Conservation (phyloP, 2,113 vertebrate genomes). For the Anguilla japonica region DNA sequence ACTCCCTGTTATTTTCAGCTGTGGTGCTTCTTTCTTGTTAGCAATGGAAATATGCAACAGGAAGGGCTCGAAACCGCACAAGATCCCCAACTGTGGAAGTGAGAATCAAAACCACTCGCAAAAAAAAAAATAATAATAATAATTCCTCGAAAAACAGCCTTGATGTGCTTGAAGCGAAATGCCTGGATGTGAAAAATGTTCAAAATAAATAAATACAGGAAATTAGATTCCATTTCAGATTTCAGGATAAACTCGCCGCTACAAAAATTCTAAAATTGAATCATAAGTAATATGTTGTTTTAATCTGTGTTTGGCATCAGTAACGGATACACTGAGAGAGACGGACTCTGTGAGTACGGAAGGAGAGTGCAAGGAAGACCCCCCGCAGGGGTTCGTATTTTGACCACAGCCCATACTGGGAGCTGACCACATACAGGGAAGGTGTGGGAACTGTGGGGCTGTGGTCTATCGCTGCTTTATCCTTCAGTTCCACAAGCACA, state of each 20-base stretch:
- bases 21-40: not conserved
- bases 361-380: not conserved
- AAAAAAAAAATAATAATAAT: not conserved
- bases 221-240: not conserved
- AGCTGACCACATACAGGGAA: not conserved
- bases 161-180: not conserved
- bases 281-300: not conserved
- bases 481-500: no score
- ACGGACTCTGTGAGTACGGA: not conserved
- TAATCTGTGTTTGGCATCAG: not conserved
- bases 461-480: no score
- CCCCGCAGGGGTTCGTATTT: not conserved
- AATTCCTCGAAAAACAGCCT: not conserved
- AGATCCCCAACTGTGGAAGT: not conserved
- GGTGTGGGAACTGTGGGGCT: no score
- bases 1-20: not conserved
- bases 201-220: not conserved
- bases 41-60: not conserved
- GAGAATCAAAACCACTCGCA: not conserved
- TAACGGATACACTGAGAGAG: not conserved
- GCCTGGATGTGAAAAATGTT: not conserved
- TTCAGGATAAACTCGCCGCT: not conserved
- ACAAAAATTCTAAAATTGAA: not conserved
- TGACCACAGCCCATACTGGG: not conserved
- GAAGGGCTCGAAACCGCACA: no score